phyloP scores from a whole-genome alignment of 2,113 vertebrate species.

The Perca flavescens region DNA sequence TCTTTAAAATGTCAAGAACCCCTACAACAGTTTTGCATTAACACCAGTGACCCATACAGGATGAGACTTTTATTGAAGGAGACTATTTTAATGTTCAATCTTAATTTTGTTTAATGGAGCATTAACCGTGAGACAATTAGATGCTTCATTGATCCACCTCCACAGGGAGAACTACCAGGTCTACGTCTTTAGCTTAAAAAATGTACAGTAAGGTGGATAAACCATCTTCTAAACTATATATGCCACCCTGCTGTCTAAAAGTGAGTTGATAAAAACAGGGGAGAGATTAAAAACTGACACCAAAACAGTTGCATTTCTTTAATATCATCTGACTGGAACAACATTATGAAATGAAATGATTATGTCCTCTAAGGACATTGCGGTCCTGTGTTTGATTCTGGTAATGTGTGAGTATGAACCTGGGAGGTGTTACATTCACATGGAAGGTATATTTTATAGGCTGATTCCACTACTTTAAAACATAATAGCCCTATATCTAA shows the following conservation, averaged over 20 bases:
- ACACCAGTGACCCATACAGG: neutral
- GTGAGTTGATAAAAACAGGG: neutral
- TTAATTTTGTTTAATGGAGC: conserved; percentile 53
- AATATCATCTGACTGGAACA: neutral
- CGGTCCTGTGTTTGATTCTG: neutral
- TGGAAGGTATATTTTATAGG: no score
- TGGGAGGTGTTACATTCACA: no score
- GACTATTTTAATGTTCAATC: conserved; percentile 35
- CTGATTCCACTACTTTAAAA: neutral
- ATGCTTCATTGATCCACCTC: conserved; percentile 40
- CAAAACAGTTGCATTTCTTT: neutral
- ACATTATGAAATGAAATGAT: neutral
- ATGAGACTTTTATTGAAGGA: conserved; percentile 9
- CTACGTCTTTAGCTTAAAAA: conserved; percentile 7
- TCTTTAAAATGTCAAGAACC: conserved; percentile 8
- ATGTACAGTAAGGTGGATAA: conserved; percentile 2
- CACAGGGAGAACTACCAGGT: conserved; percentile 14
- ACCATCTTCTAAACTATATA: neutral
- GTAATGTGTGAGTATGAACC: neutral
- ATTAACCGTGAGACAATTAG: conserved; percentile 57
- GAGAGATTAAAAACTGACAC: neutral
- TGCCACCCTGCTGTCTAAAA: neutral
- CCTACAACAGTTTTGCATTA: conserved; percentile 10
- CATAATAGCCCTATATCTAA: neutral
- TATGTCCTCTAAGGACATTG: neutral